A percentile compares a stretch with the other conserved stretches of the same genome.
Conservation (phyloP, 2,113 vertebrate genomes). For the Hypomesus transpacificus region DNA sequence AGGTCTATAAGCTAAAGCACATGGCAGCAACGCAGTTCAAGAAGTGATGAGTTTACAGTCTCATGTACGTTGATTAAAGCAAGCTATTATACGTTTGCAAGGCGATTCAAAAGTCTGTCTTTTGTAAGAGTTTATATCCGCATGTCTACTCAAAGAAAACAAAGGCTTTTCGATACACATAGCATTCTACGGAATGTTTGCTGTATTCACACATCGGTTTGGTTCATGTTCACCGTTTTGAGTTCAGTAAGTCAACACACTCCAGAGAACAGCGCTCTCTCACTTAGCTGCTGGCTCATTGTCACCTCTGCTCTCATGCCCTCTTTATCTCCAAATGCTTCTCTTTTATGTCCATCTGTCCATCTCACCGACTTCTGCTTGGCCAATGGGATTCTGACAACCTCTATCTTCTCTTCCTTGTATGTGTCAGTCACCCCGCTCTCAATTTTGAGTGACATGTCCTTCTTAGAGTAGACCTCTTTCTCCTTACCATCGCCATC, state of each 20-base stretch:
- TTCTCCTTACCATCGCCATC: constrained; percentile 12
- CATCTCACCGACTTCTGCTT: constrained; percentile 47
- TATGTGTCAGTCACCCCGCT: constrained; percentile 35
- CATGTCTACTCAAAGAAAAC: not conserved
- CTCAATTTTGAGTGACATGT: constrained; percentile 25
- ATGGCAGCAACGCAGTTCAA: not conserved
- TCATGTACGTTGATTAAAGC: not conserved
- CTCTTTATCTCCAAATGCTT: constrained; percentile 24
- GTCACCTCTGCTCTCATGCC: constrained; percentile 49
- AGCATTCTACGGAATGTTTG: not conserved
- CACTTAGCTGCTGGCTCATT: constrained; percentile 56
- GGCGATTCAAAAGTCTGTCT: no score
- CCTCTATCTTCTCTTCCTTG: constrained; percentile 53
- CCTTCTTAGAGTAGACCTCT: constrained; percentile 27
- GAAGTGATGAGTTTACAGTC: not conserved
- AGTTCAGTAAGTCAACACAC: constrained; percentile 61
- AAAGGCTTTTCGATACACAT: not conserved
- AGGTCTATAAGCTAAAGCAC: no score
- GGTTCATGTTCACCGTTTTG: not conserved
- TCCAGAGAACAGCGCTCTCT: constrained; percentile 64
- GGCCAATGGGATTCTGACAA: constrained; percentile 37
- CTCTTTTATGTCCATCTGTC: constrained; percentile 53
- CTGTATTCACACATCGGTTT: constrained; percentile 5
- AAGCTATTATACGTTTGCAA: not conserved
- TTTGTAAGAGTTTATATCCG: no score